Percentiles rank a stretch among this genome's conserved stretches.
phyloP scores from a whole-genome alignment of 1,140 invertebrate species.

The Drosophila chauvacae region DNA sequence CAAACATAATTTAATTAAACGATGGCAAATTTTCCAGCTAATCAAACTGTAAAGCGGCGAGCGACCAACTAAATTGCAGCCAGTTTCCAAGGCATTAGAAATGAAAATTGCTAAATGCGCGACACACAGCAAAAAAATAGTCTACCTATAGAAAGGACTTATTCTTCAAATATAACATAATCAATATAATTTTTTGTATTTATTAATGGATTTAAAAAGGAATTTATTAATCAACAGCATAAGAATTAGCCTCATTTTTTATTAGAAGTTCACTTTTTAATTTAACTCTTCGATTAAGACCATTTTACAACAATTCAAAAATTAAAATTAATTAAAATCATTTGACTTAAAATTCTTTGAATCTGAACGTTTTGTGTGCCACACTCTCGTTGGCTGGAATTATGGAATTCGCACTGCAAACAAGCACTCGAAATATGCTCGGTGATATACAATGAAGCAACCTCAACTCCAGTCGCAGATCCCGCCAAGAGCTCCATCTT shows the following conservation, averaged over 20 bases:
- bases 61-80: conserved; percentile 43
- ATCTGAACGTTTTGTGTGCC: background rate
- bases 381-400: background rate
- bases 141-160: background rate
- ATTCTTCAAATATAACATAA: background rate
- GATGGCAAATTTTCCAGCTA: conserved; percentile 79
- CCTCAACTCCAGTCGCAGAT: conserved; percentile 15
- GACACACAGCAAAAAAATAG: conserved; percentile 3
- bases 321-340: no score
- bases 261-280: background rate
- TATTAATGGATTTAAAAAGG: background rate
- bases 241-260: background rate
- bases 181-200: background rate
- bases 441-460: conserved; percentile 43
- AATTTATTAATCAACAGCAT: background rate
- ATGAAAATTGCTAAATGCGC: conserved; percentile 56
- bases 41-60: conserved; percentile 64
- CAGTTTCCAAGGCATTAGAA: conserved; percentile 58
- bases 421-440: conserved; percentile 30
- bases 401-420: conserved; percentile 22
- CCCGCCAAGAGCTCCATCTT: conserved; percentile 19
- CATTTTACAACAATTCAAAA: no score
- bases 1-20: conserved; percentile 79
- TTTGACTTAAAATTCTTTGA: background rate
- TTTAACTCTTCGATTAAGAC: background rate